Conservation (phyloP, 2,888 invertebrate genomes). For the Horisme vitalbata region DNA sequence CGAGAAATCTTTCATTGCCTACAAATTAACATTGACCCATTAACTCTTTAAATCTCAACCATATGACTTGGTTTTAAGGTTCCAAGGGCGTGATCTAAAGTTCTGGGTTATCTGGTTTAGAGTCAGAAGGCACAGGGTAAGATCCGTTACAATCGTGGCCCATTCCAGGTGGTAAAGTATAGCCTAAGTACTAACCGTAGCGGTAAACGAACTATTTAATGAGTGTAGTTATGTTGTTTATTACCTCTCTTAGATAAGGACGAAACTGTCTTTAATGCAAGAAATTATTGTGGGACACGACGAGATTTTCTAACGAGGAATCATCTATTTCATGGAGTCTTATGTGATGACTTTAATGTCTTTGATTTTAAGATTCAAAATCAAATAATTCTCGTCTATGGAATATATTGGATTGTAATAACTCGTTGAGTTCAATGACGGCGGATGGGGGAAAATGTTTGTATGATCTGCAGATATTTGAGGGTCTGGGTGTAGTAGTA, state of each 20-base stretch:
- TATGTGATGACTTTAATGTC: too few relatives aligned
- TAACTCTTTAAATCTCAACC: constrained; percentile 18
- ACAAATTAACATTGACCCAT: constrained; percentile 9
- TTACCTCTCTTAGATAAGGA: constrained; percentile 10
- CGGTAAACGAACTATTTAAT: constrained; percentile 26
- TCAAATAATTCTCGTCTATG: too few relatives aligned
- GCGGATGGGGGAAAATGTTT: too few relatives aligned
- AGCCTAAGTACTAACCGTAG: constrained; percentile 55
- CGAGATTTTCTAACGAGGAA: too few relatives aligned
- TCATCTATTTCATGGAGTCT: too few relatives aligned
- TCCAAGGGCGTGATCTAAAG: background rate
- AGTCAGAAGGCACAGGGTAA: constrained; percentile 27
- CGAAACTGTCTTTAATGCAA: constrained; percentile 11
- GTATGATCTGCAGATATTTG: too few relatives aligned
- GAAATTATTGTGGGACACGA: constrained; percentile 1
- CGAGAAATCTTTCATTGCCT: constrained; percentile 42
- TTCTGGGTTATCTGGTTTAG: constrained; percentile 2
- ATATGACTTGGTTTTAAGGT: constrained; percentile 15
- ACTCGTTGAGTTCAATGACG: too few relatives aligned
- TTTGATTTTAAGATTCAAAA: too few relatives aligned
- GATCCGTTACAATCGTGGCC: constrained; percentile 50
- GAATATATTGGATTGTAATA: too few relatives aligned
- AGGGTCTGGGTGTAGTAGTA: too few relatives aligned
- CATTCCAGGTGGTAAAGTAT: constrained; percentile 59
- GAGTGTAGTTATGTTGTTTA: constrained; percentile 13